Conservation (phyloP, 2,797 vertebrate genomes). For the Orestias chungarensis region DNA sequence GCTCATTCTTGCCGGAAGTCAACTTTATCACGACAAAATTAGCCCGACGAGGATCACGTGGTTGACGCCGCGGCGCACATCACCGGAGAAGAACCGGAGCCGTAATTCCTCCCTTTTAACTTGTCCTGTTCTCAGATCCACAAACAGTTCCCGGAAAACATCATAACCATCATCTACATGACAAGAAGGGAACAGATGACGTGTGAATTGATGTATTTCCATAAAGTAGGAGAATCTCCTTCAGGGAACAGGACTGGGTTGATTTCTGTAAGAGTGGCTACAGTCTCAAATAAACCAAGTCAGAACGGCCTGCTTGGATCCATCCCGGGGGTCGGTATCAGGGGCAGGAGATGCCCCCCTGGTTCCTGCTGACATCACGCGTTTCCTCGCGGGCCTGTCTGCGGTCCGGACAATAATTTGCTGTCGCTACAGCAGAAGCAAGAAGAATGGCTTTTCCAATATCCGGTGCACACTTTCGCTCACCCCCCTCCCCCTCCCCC, state of each 20-base stretch:
- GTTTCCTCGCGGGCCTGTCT: constrained; percentile 15
- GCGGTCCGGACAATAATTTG: constrained; percentile 54
- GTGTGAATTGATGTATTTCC: constrained; percentile 41
- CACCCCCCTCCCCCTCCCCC: constrained; percentile 69
- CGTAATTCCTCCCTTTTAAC: too few relatives aligned
- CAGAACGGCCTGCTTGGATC: constrained; percentile 61
- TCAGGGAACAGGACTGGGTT: constrained; percentile 54
- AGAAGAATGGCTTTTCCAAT: constrained; percentile 78
- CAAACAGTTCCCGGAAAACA: constrained; percentile 37
- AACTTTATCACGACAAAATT: constrained; percentile 18
- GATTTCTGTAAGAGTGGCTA: constrained; percentile 62
- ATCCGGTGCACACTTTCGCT: constrained; percentile 78
- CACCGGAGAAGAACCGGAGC: constrained; percentile 40
- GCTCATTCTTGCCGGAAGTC: constrained; percentile 77
- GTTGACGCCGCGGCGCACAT: constrained; percentile 70
- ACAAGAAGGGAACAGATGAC: constrained; percentile 26
- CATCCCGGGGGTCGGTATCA: constrained; percentile 64
- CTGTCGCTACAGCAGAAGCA: constrained; percentile 67
- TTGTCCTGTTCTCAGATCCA: constrained; percentile 57
- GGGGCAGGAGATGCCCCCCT: constrained; percentile 62
- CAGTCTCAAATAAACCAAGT: constrained; percentile 72
- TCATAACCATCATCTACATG: constrained; percentile 39
- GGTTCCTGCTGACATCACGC: constrained; percentile 16
- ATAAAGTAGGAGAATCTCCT: constrained; percentile 38
- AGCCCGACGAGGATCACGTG: constrained; percentile 66